phyloP scores from a whole-genome alignment of 1,140 invertebrate genomes.

The Zaprionus ghesquierei region DNA sequence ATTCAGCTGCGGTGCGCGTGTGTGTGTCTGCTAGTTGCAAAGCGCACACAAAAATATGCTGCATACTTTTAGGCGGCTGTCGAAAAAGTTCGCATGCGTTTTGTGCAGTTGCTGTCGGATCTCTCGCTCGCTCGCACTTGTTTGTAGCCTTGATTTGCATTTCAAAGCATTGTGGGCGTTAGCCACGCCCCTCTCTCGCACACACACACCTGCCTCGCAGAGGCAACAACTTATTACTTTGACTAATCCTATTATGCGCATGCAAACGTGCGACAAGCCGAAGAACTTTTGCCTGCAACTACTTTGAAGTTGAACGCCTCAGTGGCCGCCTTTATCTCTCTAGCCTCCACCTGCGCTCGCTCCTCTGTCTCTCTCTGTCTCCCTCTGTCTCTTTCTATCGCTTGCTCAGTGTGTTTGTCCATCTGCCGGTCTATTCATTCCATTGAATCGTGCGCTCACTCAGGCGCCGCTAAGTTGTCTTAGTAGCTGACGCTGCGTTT shows the following conservation, averaged over 20 bases:
- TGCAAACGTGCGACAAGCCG: slow-evolving; percentile 74
- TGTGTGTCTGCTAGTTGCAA: slow-evolving; percentile 15
- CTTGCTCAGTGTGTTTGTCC: slow-evolving; percentile 27
- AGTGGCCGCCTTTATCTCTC: slow-evolving; percentile 47
- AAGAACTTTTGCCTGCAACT: slow-evolving; percentile 64
- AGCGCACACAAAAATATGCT: slow-evolving; percentile 65
- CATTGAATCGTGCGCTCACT: slow-evolving; percentile 75
- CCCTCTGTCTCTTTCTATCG: neutral
- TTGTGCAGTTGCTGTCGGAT: slow-evolving; percentile 2
- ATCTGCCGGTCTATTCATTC: slow-evolving; percentile 55
- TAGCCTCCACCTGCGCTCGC: neutral
- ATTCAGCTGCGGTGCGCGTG: slow-evolving; percentile 7
- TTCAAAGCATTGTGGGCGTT: slow-evolving; percentile 47
- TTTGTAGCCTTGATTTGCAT: slow-evolving; percentile 69
- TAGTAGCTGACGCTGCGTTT: slow-evolving; percentile 39
- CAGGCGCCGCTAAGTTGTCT: slow-evolving; percentile 74
- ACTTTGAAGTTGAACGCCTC: slow-evolving; percentile 70
- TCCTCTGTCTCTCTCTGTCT: neutral
- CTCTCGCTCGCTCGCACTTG: slow-evolving; percentile 1
- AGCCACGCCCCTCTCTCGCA: neutral
- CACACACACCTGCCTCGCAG: slow-evolving; percentile 24
- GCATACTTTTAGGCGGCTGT: slow-evolving; percentile 70
- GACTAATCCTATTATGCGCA: slow-evolving; percentile 80
- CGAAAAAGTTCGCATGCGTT: slow-evolving; percentile 40
- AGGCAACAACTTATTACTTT: slow-evolving; percentile 75